These are phyloP conservation scores for Erebia epiphron DNA, from an alignment of 2,888 invertebrate species.

Conservation along the genomic window DNA sequence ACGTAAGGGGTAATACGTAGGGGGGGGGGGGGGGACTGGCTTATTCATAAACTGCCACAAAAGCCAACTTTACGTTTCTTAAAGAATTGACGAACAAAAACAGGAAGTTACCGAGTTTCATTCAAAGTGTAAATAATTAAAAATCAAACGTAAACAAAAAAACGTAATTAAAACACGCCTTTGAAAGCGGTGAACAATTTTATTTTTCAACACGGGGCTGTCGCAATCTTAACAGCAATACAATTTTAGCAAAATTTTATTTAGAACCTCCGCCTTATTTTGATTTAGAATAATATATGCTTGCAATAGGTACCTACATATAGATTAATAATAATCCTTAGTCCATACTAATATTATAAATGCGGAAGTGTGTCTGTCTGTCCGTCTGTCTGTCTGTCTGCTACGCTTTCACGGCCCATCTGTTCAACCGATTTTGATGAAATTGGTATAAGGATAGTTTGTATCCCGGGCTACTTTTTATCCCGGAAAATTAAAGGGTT, in stretches of 20 bases:
- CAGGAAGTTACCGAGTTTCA: slow-evolving; percentile 31
- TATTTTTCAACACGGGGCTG: slow-evolving; percentile 39
- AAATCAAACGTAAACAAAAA: slow-evolving; percentile 36
- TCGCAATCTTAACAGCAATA: slow-evolving; percentile 41
- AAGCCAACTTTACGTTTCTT: neutral
- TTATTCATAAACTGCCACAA: neutral
- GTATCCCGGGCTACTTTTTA: too few species aligned
- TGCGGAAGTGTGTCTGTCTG: too few species aligned
- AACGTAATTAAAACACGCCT: slow-evolving; percentile 42
- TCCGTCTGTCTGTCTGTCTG: too few species aligned
- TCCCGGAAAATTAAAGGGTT: too few species aligned
- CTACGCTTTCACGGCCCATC: too few species aligned
- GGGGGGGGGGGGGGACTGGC: too few species aligned
- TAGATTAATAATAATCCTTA: too few species aligned
- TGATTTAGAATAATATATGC: too few species aligned
- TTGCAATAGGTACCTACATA: too few species aligned
- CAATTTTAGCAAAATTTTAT: slow-evolving; percentile 43
- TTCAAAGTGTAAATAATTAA: slow-evolving; percentile 38
- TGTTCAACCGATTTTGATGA: too few species aligned
- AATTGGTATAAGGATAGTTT: too few species aligned
- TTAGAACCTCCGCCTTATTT: slow-evolving; percentile 37
- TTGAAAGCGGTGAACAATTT: slow-evolving; percentile 41
- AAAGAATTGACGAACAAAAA: slow-evolving; percentile 23
- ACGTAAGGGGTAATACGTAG: neutral
- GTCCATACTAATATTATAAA: too few species aligned